phyloP scores from a whole-genome alignment of 2,888 invertebrate genomes.

The Athetis lepigone region DNA sequence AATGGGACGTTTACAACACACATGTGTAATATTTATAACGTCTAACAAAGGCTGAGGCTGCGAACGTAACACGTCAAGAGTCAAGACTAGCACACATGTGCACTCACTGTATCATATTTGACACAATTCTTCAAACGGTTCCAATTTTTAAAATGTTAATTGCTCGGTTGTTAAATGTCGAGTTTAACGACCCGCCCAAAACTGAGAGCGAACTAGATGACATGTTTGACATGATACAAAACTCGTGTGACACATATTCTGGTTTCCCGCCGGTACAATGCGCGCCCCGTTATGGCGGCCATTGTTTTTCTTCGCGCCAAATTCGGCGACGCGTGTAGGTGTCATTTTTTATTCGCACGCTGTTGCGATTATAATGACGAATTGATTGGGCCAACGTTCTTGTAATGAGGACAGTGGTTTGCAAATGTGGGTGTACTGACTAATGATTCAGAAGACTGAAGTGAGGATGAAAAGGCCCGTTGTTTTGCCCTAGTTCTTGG shows the following conservation, averaged over 20 bases:
- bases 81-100: slow-evolving; percentile 32
- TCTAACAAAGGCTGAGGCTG: slow-evolving; percentile 33
- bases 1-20: slow-evolving; percentile 22
- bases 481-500: slow-evolving; percentile 77
- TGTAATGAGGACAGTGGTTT: slow-evolving; percentile 80
- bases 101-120: slow-evolving; percentile 47
- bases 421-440: slow-evolving; percentile 82
- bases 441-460: slow-evolving; percentile 82
- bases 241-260: slow-evolving; percentile 71
- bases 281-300: slow-evolving; percentile 79
- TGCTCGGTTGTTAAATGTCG: slow-evolving; percentile 54
- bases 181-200: slow-evolving; percentile 69
- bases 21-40: slow-evolving; percentile 10
- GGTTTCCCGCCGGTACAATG: slow-evolving; percentile 59
- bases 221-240: slow-evolving; percentile 70
- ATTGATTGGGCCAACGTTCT: slow-evolving; percentile 85
- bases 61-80: slow-evolving; percentile 31
- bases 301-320: slow-evolving; percentile 84
- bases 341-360: slow-evolving; percentile 84
- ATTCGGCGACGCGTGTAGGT: slow-evolving; percentile 80
- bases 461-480: slow-evolving; percentile 78
- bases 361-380: slow-evolving; percentile 85
- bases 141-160: slow-evolving; percentile 58
- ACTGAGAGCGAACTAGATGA: slow-evolving; percentile 71
- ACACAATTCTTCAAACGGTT: slow-evolving; percentile 59